Base-by-base conservation (phyloP, 2,113 vertebrate species). In the Propithecus coquereli region DNA sequence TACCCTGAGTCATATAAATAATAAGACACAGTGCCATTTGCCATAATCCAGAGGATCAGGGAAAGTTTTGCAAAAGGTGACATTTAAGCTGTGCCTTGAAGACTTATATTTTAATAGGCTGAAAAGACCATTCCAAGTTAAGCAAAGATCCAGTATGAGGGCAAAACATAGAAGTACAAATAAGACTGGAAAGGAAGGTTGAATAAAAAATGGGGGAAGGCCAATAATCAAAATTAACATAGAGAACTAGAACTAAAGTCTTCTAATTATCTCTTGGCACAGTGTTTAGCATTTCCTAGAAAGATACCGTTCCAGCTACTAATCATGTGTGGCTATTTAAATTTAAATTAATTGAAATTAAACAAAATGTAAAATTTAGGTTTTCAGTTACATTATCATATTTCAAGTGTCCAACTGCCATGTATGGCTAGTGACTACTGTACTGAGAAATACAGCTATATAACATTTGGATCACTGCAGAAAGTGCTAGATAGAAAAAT, bases 241-340 rank as follows among this genome's bases (percentile, higher is more conserved):
- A 90, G 37, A 91, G 11, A 92, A 96, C 77, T 52, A 90, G 11
- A 92, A 86, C 63, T 57, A 80, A 81, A 89, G n/a, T 73, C 66
- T 74, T 88, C 17, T 54, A 85, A 84, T 73, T 95, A 81, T 5
- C 11, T 37, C 57, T 71, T 80, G 65, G 17, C 47, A 85, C 34
- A 79, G 17, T 65, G 47, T n/a, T 91, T 70, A 84, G 45, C 32
- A 84, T 61, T 59, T 83, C 59, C 32, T 77, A 88, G 30, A 82
- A 89, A 7, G 68, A 16, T 20, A 80, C 8, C 30, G 52, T 71
- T 13, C 30, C 18, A 54, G n/a, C 8, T 13, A 45, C n/a, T 25
- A 73, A 8, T 27, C 12, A 82, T 27, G 77, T 43, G 27, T 50
- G 59, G 37, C 40, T 73, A 85, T 81, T 86, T 71, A 83, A 90